Evolutionary conservation across 2,797 vertebrate species (phyloP).

Genomic region (Cossypha heuglini): DNA sequence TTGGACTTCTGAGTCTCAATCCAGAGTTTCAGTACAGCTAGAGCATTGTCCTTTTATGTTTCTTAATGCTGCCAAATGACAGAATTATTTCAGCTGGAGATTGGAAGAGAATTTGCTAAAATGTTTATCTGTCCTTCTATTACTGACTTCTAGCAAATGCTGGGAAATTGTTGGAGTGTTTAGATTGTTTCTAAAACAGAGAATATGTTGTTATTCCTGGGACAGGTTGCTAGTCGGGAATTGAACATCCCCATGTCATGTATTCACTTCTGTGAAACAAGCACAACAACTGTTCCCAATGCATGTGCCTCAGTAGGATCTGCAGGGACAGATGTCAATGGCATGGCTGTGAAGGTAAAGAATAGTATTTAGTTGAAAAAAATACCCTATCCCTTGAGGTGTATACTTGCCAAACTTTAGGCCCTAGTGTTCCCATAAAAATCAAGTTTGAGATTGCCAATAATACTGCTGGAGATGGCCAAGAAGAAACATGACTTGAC

Average conservation of each 20-base stretch:
- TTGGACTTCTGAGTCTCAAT: background rate
- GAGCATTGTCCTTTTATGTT: background rate
- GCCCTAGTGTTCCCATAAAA: background rate
- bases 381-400: background rate
- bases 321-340: slow-evolving; percentile 86
- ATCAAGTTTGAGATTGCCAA: background rate
- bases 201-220: background rate
- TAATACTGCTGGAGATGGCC: background rate
- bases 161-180: background rate
- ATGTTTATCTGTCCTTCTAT: background rate
- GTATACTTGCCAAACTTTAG: background rate
- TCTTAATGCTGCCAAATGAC: background rate
- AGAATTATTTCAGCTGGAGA: background rate
- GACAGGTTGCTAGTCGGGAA: slow-evolving; percentile 88
- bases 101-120: background rate
- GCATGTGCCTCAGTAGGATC: slow-evolving; percentile 81
- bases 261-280: slow-evolving; percentile 87
- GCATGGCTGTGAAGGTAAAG: slow-evolving; percentile 88
- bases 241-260: slow-evolving; percentile 80
- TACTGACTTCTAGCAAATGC: background rate
- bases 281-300: slow-evolving; percentile 85
- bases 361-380: slow-evolving; percentile 29
- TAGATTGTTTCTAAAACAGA: background rate
- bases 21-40: background rate
- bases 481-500: background rate